Evolutionary conservation across 2,113 vertebrate species (phyloP).

Genomic region (Paradoxurus hermaphroditus): DNA sequence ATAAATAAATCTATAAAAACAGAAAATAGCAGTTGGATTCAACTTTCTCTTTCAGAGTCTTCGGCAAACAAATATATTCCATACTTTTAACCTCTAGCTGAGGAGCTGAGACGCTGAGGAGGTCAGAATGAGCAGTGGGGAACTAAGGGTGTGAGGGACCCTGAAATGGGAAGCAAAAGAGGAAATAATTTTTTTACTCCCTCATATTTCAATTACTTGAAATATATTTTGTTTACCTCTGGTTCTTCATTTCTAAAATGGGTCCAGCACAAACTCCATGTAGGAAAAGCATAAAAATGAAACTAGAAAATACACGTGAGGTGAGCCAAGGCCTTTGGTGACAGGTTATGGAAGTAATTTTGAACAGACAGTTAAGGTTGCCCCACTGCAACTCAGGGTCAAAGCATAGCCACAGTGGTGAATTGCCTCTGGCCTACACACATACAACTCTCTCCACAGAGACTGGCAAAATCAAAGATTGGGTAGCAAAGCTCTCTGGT

Average conservation of each 20-base stretch:
- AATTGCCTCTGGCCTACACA: background rate
- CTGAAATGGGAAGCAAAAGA: background rate
- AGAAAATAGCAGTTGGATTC: background rate
- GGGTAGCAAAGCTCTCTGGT: background rate
- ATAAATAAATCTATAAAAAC: slow-evolving; percentile 28
- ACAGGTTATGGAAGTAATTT: background rate
- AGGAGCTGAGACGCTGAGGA: background rate
- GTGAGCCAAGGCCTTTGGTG: background rate
- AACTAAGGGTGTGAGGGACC: background rate
- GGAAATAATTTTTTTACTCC: slow-evolving; percentile 7
- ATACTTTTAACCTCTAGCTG: background rate
- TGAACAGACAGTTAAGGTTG: background rate
- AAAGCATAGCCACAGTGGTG: background rate
- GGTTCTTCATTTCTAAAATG: slow-evolving; percentile 25
- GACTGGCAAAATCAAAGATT: background rate
- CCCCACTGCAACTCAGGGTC: background rate
- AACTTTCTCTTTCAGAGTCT: slow-evolving; percentile 2
- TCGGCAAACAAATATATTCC: background rate
- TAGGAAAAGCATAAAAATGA: background rate
- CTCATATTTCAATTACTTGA: slow-evolving; percentile 15
- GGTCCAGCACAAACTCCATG: background rate
- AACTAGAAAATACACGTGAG: background rate
- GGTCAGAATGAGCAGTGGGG: background rate
- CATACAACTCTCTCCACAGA: background rate
- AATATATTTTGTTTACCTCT: slow-evolving; percentile 33